Percentiles rank a stretch among this genome's conserved stretches.
Evolutionary conservation across 2,113 vertebrate species (phyloP).

Genomic region (Daubentonia madagascariensis): DNA sequence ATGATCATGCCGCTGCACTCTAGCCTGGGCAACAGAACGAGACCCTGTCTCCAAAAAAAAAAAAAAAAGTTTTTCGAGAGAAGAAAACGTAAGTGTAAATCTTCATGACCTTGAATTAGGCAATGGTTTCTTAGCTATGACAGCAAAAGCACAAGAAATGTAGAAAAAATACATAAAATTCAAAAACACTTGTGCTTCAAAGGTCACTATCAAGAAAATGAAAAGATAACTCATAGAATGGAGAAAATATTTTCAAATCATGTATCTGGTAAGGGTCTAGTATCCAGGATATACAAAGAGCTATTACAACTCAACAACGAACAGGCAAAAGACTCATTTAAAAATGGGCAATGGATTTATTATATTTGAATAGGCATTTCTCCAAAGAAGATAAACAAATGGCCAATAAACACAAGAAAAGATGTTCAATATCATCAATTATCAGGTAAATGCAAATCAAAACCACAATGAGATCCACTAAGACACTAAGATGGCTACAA

Average conservation of each 20-base stretch:
- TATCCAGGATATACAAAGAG: neutral
- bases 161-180: neutral
- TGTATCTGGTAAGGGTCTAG: neutral
- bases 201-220: neutral
- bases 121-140: neutral
- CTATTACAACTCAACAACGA: neutral
- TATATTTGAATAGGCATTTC: neutral
- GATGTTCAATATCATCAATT: neutral
- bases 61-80: neutral
- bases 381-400: neutral
- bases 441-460: neutral
- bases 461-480: neutral
- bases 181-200: neutral
- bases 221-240: neutral
- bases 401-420: neutral
- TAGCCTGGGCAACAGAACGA: neutral
- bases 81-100: neutral
- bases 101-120: neutral
- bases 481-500: neutral
- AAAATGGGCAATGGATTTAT: neutral
- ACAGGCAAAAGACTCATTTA: neutral
- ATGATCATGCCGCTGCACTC: neutral
- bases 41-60: neutral
- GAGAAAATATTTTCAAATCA: slow-evolving; percentile 30
- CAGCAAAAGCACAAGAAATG: neutral